These are phyloP conservation scores for Sturnira hondurensis DNA, from an alignment of 2,113 vertebrate genomes.

Conservation along the genomic window DNA sequence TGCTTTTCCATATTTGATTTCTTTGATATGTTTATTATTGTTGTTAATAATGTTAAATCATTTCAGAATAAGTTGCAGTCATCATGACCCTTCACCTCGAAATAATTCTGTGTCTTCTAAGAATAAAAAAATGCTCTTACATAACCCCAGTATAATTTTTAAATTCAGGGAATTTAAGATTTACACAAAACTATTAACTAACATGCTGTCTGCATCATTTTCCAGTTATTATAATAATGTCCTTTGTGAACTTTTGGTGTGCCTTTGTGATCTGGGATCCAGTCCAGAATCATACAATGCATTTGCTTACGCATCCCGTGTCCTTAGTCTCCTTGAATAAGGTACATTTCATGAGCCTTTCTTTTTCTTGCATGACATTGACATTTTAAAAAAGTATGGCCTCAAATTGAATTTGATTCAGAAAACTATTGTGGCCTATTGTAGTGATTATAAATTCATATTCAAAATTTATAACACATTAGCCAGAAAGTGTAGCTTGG, in stretches of 20 bases:
- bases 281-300: neutral
- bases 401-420: neutral
- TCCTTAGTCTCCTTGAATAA: neutral
- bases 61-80: neutral
- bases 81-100: neutral
- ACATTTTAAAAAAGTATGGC: neutral
- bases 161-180: slow-evolving; percentile 19
- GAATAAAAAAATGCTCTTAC: neutral
- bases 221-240: neutral
- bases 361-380: neutral
- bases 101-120: neutral
- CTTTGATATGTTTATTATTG: neutral
- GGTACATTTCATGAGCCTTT: neutral
- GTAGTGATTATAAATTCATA: neutral
- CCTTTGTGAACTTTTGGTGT: neutral
- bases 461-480: neutral
- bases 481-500: neutral
- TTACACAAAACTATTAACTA: neutral
- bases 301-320: neutral
- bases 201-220: neutral
- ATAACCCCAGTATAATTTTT: neutral
- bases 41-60: neutral
- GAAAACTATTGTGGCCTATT: neutral
- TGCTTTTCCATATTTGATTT: slow-evolving; percentile 13
- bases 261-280: neutral